Percentiles rank a stretch among this genome's conserved stretches.
Conservation (phyloP, 1,140 invertebrate genomes). For the Idris sp. region DNA sequence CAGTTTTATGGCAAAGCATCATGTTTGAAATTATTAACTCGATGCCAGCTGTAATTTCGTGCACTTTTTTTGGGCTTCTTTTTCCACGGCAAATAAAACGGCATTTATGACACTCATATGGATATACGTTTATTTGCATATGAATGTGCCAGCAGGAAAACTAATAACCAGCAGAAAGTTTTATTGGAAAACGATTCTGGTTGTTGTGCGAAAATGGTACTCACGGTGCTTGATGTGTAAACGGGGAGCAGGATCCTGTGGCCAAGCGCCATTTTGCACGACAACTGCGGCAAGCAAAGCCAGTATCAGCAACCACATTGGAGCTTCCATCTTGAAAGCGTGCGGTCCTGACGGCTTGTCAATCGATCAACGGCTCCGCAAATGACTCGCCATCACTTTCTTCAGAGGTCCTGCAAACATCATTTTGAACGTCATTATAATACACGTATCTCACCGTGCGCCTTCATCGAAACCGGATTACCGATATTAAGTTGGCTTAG, state of each 20-base stretch:
- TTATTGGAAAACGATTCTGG: conserved; percentile 46
- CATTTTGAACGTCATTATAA: conserved; percentile 29
- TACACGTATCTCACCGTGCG: conserved; percentile 20
- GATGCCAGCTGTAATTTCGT: conserved; percentile 28
- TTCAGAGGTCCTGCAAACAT: conserved; percentile 50
- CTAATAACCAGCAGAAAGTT: conserved; percentile 50
- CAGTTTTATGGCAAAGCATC: conserved; percentile 1
- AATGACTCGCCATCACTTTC: conserved; percentile 60
- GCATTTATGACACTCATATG: conserved; percentile 49
- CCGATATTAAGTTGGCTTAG: no score
- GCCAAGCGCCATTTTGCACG: conserved; percentile 63
- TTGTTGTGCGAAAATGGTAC: conserved; percentile 47
- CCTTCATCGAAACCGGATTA: no score
- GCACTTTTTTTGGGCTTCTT: conserved; percentile 14
- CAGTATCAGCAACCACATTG: conserved; percentile 62
- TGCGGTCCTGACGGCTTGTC: conserved; percentile 56
- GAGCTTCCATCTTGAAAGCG: conserved; percentile 63
- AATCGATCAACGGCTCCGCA: conserved; percentile 58
- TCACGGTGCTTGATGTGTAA: conserved; percentile 62
- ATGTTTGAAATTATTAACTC: conserved; percentile 29
- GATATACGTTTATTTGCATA: conserved; percentile 45
- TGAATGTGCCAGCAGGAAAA: conserved; percentile 34
- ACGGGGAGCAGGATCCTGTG: conserved; percentile 58
- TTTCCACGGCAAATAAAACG: conserved; percentile 37
- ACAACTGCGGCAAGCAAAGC: conserved; percentile 58